Conservation (phyloP, 2,113 vertebrate species). For the Antechinus stuartii region DNA sequence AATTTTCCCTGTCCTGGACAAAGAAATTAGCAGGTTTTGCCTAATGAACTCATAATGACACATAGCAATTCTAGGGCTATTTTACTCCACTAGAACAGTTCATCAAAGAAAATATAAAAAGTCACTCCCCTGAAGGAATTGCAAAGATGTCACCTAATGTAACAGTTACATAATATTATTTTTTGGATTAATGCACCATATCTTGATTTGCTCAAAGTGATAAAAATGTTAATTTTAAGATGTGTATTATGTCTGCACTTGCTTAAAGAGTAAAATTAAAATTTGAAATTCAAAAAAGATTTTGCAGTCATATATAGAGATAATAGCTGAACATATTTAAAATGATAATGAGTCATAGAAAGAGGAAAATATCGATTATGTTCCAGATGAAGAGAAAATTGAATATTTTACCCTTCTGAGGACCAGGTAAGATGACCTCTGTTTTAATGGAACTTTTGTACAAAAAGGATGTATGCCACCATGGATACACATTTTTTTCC, state of each 20-base stretch:
- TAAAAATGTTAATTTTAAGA: slow-evolving; percentile 82
- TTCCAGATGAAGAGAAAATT: background rate
- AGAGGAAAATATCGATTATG: background rate
- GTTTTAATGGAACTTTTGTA: background rate
- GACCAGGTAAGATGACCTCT: background rate
- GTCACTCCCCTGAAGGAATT: slow-evolving; percentile 93
- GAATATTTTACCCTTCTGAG: background rate
- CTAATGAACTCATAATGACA: slow-evolving; percentile 98
- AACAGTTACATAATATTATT: slow-evolving; percentile 92
- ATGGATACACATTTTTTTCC: background rate
- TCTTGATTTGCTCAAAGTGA: slow-evolving; percentile 80
- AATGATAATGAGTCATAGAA: background rate
- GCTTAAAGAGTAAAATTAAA: slow-evolving; percentile 84
- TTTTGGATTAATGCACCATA: slow-evolving; percentile 71
- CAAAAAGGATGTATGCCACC: background rate
- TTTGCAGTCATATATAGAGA: background rate
- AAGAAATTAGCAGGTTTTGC: slow-evolving; percentile 96
- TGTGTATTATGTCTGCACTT: slow-evolving; percentile 80
- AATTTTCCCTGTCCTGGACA: slow-evolving; percentile 97
- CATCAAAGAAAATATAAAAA: slow-evolving; percentile 95
- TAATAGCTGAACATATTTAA: background rate
- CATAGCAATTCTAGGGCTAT: slow-evolving; percentile 99
- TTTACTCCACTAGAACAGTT: slow-evolving; percentile 97
- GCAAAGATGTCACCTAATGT: slow-evolving; percentile 92
- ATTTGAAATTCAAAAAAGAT: slow-evolving; percentile 64